Base-by-base conservation (phyloP, 2,113 vertebrate genomes). In the Puma concolor region DNA sequence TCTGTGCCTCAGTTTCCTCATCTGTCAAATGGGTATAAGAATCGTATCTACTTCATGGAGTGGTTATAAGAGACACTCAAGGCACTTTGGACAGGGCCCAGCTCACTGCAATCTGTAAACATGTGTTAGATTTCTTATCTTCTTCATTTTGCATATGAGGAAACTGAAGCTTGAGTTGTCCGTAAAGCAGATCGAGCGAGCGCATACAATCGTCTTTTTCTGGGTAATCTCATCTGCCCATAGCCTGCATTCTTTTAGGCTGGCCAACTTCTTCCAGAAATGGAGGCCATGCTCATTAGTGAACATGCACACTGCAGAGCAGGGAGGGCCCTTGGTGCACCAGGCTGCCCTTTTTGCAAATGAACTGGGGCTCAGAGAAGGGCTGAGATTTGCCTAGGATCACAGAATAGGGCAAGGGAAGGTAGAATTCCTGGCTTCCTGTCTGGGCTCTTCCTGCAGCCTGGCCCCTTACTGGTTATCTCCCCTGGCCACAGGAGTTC, bases 21-120 rank as follows among this genome's bases (percentile, higher is more conserved):
- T 57, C 63, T 83, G 52, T 79, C 92, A 82, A 57, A 72, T 41
- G 57, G 69, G 63, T 85, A 31, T 81, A 71, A 74, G 27, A 95
- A 69, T 1, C 74, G 41, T 12, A 13, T 67, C 27, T 84, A 14
- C 17, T 36, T 64, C 33, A 13, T 8, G 16, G 36, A 23, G 50
- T 54, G 48, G 13, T 16, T 25, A 2, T 82, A 41, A 92, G 54
- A 50, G 83, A 79, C 71, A 44, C 14, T 27, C 77, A 36, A 60
- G 67, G 41, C 66, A 7, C 38, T n/a, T 52, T 17, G 54, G 7
- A n/a, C 29, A 38, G 50, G 72, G 66, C 72, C 54, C 25, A 31
- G 0, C 11, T n/a, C 74, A 0, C 13, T 7, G 17, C 44, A 5
- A 19, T 81, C 2, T 31, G 54, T 11, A 31, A 33, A 33, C 2